These are phyloP conservation scores for Melanchra persicariae DNA, from an alignment of 2,888 invertebrate species.

Conservation along the genomic window DNA sequence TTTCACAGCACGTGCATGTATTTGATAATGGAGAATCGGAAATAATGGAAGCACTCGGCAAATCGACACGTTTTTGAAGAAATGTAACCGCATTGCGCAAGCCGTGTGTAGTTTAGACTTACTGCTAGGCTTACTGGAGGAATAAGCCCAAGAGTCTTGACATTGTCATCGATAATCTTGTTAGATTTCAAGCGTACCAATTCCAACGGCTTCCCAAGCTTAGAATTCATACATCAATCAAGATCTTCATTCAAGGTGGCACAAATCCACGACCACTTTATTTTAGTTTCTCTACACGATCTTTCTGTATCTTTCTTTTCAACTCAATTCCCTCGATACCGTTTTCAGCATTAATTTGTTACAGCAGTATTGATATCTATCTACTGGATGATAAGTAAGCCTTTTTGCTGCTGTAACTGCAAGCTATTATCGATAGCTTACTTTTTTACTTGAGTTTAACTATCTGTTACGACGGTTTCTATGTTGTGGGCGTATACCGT, in stretches of 20 bases:
- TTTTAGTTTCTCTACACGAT: neutral
- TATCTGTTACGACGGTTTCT: conserved; percentile 74
- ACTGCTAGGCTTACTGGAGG: neutral
- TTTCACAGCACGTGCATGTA: conserved; percentile 68
- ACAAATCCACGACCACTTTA: neutral
- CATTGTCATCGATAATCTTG: conserved; percentile 17
- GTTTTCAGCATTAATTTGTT: conserved; percentile 46
- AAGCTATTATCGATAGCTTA: conserved; percentile 72
- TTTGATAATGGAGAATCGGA: conserved; percentile 56
- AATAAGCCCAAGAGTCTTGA: conserved; percentile 4
- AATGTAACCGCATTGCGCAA: neutral
- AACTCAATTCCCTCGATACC: conserved; percentile 38
- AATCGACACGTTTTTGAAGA: conserved; percentile 1
- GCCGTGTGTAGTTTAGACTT: neutral
- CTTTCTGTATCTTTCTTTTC: conserved; percentile 12
- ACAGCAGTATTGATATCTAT: conserved; percentile 42
- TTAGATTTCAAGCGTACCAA: conserved; percentile 12
- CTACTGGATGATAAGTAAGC: conserved; percentile 39
- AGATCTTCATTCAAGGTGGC: neutral
- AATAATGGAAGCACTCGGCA: conserved; percentile 22
- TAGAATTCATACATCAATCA: conserved; percentile 23
- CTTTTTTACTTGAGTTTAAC: conserved; percentile 71
- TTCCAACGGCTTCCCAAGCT: conserved; percentile 27
- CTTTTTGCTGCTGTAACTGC: conserved; percentile 61
- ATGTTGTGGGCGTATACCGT: conserved; percentile 74